Evolutionary conservation across 2,113 vertebrate genomes (phyloP).

Genomic region (Clinocottus analis): DNA sequence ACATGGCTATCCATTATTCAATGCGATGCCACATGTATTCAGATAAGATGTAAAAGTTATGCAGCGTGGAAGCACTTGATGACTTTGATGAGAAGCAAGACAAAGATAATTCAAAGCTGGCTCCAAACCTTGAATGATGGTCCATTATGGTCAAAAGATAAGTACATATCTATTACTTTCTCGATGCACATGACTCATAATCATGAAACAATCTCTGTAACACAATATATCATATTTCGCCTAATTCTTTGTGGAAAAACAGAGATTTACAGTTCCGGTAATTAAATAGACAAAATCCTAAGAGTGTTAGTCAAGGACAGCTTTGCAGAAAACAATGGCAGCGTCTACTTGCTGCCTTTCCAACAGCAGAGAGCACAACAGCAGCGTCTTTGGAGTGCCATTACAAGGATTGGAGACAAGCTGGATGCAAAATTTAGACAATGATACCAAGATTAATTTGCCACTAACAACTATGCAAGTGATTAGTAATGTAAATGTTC

Average conservation of each 20-base stretch:
- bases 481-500: not conserved
- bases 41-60: constrained; percentile 49
- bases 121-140: not conserved
- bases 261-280: not conserved
- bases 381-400: not conserved
- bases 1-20: constrained; percentile 59
- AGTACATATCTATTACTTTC: not conserved
- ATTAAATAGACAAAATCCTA: not conserved
- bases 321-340: not conserved
- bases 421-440: not conserved
- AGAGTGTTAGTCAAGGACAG: not conserved
- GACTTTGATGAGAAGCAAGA: constrained; percentile 34
- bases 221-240: too few species aligned
- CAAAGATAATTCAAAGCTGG: not conserved
- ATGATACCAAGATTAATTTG: not conserved
- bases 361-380: not conserved
- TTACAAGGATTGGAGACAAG: not conserved
- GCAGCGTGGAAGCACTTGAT: constrained; percentile 30
- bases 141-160: not conserved
- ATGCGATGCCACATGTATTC: constrained; percentile 39
- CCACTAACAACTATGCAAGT: not conserved
- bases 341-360: not conserved
- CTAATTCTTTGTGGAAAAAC: not conserved
- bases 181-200: not conserved
- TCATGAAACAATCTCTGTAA: too few species aligned